Conservation (phyloP, 2,888 invertebrate genomes). For the Drosophila borborema region DNA sequence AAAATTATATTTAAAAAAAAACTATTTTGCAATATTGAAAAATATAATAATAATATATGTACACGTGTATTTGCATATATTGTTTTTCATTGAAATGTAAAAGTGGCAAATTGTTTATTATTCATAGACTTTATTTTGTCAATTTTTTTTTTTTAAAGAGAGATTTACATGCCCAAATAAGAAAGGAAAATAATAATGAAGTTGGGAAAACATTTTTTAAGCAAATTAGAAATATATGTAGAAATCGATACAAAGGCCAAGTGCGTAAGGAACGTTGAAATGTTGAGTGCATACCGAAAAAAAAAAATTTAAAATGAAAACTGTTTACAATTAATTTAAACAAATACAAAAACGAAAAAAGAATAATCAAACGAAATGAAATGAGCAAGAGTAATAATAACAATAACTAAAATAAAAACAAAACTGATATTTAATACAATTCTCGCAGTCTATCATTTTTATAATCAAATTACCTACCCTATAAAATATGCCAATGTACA, state of each 20-base stretch:
- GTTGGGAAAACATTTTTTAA: conserved; percentile 64
- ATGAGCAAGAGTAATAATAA: conserved; percentile 66
- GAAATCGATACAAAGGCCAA: conserved; percentile 51
- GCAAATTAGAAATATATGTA: conserved; percentile 62
- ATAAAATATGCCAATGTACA: conserved; percentile 1
- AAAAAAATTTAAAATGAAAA: conserved; percentile 25
- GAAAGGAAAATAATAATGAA: conserved; percentile 49
- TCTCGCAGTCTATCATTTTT: conserved; percentile 56
- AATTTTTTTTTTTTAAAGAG: conserved; percentile 9
- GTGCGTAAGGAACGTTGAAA: conserved; percentile 51
- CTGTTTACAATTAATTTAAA: conserved; percentile 73
- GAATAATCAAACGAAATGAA: conserved; percentile 23
- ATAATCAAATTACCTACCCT: background rate
- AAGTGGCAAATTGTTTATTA: conserved; percentile 19
- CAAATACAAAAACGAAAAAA: conserved; percentile 12
- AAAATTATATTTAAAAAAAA: conserved; percentile 14
- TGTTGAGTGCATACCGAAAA: conserved; percentile 50
- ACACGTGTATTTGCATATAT: background rate
- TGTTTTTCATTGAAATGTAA: conserved; percentile 5
- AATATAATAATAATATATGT: background rate
- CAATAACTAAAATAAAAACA: conserved; percentile 72
- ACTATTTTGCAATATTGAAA: conserved; percentile 36
- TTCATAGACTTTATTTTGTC: conserved; percentile 1
- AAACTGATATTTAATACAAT: conserved; percentile 78
- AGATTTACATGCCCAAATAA: conserved; percentile 37